Base-by-base conservation (phyloP, 2,888 invertebrate species). In the Halocaridina rubra region DNA sequence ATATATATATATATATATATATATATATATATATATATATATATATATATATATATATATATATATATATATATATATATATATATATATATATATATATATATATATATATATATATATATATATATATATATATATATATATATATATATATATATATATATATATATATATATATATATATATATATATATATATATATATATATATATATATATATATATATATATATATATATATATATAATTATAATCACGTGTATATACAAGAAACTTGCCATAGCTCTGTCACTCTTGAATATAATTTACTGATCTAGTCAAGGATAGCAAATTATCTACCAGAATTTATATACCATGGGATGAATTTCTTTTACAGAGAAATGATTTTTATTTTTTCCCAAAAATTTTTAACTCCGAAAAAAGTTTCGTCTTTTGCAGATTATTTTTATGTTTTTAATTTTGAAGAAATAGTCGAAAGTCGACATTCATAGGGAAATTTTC, bases 221-320 rank as follows among this genome's bases (percentile, higher is more conserved):
- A 72, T 72, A 72, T 72, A 72, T 33, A 72, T 72, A 72, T 72
- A 72, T 72, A 72, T 72, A 72, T 72, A 33, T 72, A 74, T 74
- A 33, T 74, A 33, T 74, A 19, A 3, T 64, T 27, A n/a, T n/a
- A n/a, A n/a, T n/a, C n/a, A n/a, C n/a, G n/a, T n/a, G n/a, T n/a
- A n/a, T n/a, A n/a, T n/a, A 22, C 22, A 3, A 64, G 10, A 64
- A 19, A 64, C 22, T 22, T 3, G 64, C 64, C 13, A 7, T 64
- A 7, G 24, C 3, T 64, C 2, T n/a, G 64, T 64, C 64, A 64
- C 64, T 22, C n/a, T 22, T 22, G 22, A 64, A 64, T 22, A 22
- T 64, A 22, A 19, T 64, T 22, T 2, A 16, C 3, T 64, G 53
- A n/a, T n/a, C n/a, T n/a, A n/a, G n/a, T n/a, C n/a, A n/a, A n/a